Base-by-base conservation (phyloP, 2,113 vertebrate species). In the Eudyptes chrysolophus region DNA sequence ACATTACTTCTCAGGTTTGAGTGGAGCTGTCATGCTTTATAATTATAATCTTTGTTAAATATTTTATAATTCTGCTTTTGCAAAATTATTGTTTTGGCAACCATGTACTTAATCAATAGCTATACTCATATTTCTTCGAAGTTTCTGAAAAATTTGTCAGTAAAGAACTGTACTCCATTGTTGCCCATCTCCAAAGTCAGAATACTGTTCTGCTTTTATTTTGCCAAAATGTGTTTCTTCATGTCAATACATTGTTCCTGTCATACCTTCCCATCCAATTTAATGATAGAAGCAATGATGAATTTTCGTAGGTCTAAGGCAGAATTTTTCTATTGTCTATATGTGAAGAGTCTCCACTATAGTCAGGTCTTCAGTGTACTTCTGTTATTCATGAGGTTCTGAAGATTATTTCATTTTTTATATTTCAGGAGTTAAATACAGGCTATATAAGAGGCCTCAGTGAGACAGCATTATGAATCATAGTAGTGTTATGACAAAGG, bases 401-500 rank as follows among this genome's bases (percentile, higher is more conserved):
- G 22, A 76, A 58, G 11, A 25, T 15, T 0, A 30, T n/a, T 51
- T 51, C 0, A 0, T 3, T 38, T 55, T 74, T 76, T 49, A 18
- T 13, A 69, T 54, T 89, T 77, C 26, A 70, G 30, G 8, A 80
- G 8, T 84, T 58, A 70, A 69, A 44, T 5, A 57, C 7, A n/a
- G 16, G 19, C 10, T 72, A 13, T 81, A 6, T 15, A 64, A 49
- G 12, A 84, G 40, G 27, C 8, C 19, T 65, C 18, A 69, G 17
- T 42, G 27, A 91, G 42, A 58, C 10, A 70, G 7, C 27, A 16
- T 66, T 90, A 58, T 24, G 61, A 94, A 87, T 68, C 29, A 71
- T 8, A 78, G 7, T 36, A 76, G 7, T 46, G 24, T 42, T 82
- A 57, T 40, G 25, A 44, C 16, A 88, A 90, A 77, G 30, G 19